Evolutionary conservation across 2,888 invertebrate genomes (phyloP).

Genomic region (Tipula vernalis): DNA sequence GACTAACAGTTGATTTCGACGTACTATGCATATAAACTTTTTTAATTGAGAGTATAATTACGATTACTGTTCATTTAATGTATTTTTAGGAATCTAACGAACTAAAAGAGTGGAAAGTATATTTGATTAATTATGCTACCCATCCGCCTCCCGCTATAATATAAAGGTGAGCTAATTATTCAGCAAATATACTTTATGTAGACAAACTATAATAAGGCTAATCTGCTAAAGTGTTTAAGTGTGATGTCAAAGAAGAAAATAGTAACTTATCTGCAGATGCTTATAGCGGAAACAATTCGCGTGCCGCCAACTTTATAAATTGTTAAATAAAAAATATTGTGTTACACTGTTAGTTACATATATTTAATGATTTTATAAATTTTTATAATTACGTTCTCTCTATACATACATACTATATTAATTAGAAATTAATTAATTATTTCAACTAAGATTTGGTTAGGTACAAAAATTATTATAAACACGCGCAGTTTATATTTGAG

Average conservation of each 20-base stretch:
- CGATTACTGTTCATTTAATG: background rate
- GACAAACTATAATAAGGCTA: no score
- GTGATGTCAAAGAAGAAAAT: background rate
- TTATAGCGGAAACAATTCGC: background rate
- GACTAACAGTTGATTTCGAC: no score
- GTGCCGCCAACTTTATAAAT: background rate
- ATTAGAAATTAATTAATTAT: background rate
- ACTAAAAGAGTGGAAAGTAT: background rate
- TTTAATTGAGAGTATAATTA: background rate
- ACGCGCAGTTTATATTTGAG: background rate
- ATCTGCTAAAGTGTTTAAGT: background rate
- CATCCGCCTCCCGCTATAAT: background rate
- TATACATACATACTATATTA: background rate
- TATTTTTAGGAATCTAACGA: background rate
- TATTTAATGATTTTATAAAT: background rate
- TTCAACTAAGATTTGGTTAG: background rate
- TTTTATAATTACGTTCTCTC: background rate
- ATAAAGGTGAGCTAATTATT: no score
- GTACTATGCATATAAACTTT: background rate
- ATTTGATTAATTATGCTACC: background rate
- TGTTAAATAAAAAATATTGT: background rate
- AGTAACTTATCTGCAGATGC: background rate
- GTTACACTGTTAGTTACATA: background rate
- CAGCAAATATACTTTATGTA: no score
- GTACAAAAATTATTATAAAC: background rate